Percentiles rank a stretch among this genome's conserved stretches.
These are phyloP conservation scores for Sthenelais limicola DNA, from an alignment of 2,888 invertebrate species.

Conservation along the genomic window DNA sequence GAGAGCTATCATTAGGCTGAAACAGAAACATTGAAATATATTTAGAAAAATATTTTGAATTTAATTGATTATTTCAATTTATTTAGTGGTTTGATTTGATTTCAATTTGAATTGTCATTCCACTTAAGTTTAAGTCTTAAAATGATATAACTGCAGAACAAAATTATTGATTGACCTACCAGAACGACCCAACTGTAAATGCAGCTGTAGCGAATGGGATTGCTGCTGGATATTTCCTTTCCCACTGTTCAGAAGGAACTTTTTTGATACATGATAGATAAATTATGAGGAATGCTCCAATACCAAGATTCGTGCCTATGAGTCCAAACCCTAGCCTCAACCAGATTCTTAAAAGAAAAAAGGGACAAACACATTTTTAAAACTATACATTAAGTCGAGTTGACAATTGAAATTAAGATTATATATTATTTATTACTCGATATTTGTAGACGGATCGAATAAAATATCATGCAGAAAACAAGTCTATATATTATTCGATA, in stretches of 20 bases:
- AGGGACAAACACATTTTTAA: neutral
- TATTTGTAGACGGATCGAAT: neutral
- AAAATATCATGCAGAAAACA: neutral
- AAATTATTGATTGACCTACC: slow-evolving; percentile 66
- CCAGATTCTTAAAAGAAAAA: slow-evolving; percentile 62
- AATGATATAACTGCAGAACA: too few species aligned
- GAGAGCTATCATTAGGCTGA: slow-evolving; percentile 67
- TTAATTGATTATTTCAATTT: neutral
- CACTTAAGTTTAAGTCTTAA: neutral
- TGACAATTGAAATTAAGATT: neutral
- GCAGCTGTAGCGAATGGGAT: slow-evolving; percentile 70
- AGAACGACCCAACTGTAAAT: slow-evolving; percentile 64
- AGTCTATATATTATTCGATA: neutral
- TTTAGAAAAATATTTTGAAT: neutral
- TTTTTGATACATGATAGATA: slow-evolving; percentile 67
- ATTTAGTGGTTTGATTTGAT: neutral
- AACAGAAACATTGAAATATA: slow-evolving; percentile 47
- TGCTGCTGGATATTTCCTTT: slow-evolving; percentile 64
- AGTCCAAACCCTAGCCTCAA: slow-evolving; percentile 63
- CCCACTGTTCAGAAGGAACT: slow-evolving; percentile 68
- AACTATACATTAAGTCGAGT: too few species aligned
- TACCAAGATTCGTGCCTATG: slow-evolving; percentile 59
- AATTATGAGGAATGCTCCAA: slow-evolving; percentile 66
- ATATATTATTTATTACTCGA: neutral
- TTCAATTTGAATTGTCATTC: neutral